A percentile compares a stretch with the other conserved stretches of the same genome.
These are phyloP conservation scores for Lepidocyrtoides sp. DNA, from an alignment of 2,888 invertebrate species.

Conservation along the genomic window DNA sequence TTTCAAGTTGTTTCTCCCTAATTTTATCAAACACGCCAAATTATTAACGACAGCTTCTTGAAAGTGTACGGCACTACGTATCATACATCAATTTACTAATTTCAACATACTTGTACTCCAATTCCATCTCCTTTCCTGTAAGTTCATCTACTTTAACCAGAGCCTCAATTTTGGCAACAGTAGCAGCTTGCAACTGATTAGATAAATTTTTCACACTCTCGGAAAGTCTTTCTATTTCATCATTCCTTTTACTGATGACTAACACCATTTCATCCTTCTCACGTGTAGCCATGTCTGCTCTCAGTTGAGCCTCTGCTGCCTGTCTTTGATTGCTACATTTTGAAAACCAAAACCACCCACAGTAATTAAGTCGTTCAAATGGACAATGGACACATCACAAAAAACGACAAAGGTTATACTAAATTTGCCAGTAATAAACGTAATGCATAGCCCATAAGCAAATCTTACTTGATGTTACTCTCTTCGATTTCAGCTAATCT, in stretches of 20 bases:
- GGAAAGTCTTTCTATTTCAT: constrained; percentile 91
- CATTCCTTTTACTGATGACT: constrained; percentile 91
- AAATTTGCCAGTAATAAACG: too few relatives aligned
- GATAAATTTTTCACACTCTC: constrained; percentile 90
- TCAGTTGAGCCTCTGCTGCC: constrained; percentile 63
- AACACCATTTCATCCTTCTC: constrained; percentile 92
- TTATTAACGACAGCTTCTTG: background rate
- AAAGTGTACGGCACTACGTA: background rate
- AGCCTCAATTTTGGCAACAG: constrained; percentile 94
- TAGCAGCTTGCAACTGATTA: constrained; percentile 92
- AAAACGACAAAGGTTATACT: too few relatives aligned
- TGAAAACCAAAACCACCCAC: too few relatives aligned
- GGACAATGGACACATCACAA: too few relatives aligned
- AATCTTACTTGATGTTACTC: constrained; percentile 41
- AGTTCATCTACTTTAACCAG: constrained; percentile 93
- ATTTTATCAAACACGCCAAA: constrained; percentile 31
- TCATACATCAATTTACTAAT: constrained; percentile 19
- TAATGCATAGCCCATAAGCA: too few relatives aligned
- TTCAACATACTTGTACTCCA: constrained; percentile 90
- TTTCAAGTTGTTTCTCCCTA: constrained; percentile 93
- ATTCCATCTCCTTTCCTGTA: constrained; percentile 92
- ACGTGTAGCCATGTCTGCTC: constrained; percentile 88
- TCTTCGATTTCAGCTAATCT: constrained; percentile 67
- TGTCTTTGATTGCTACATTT: constrained; percentile 59
- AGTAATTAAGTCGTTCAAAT: too few relatives aligned